Evolutionary conservation across 2,113 vertebrate genomes (phyloP).

Genomic region (Calonectris borealis): DNA sequence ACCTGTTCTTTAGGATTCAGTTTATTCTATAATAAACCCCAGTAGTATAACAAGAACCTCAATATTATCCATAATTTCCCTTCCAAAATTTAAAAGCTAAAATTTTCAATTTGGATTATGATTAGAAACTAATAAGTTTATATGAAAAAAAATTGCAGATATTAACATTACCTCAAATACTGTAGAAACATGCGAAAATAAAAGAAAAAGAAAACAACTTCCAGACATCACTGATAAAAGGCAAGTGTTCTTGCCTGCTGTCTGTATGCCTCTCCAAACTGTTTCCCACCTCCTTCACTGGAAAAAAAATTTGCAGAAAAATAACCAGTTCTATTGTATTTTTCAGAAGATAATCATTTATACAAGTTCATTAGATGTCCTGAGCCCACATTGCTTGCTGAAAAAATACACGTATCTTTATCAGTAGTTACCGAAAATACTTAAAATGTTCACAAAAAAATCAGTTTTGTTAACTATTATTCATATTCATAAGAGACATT

Average conservation of each 20-base stretch:
- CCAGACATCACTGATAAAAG: not conserved
- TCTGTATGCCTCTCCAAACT: not conserved
- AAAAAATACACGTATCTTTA: not conserved
- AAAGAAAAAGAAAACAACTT: not conserved
- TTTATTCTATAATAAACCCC: not conserved
- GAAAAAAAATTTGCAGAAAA: not conserved
- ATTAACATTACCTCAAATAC: not conserved
- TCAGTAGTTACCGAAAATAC: not conserved
- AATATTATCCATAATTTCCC: not conserved
- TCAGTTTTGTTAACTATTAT: not conserved
- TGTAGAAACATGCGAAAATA: not conserved
- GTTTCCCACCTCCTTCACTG: not conserved
- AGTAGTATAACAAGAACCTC: not conserved
- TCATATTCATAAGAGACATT: not conserved
- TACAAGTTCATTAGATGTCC: not conserved
- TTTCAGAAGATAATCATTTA: not conserved
- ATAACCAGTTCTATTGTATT: not conserved
- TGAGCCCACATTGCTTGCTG: not conserved
- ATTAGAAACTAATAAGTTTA: not conserved
- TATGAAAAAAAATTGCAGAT: rapidly evolving
- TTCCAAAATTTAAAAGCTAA: not conserved
- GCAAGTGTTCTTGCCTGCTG: not conserved
- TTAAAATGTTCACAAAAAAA: not conserved
- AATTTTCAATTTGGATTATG: not conserved
- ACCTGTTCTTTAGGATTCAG: not conserved